These are phyloP conservation scores for Adelosebastes latens DNA, from an alignment of 2,797 vertebrate genomes.

Conservation along the genomic window DNA sequence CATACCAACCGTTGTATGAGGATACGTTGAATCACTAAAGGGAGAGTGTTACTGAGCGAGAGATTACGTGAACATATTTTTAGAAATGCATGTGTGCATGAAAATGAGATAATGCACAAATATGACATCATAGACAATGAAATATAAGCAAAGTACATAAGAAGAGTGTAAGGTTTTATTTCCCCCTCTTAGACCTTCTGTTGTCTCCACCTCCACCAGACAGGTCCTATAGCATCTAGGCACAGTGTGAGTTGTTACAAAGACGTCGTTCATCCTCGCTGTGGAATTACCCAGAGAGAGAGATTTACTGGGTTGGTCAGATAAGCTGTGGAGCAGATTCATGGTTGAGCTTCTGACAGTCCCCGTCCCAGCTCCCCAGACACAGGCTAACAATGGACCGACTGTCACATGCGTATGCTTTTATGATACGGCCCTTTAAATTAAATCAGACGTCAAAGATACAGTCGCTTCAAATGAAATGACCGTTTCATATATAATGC, in stretches of 20 bases:
- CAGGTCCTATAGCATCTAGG: background rate
- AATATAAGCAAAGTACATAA: background rate
- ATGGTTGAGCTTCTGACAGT: constrained; percentile 43
- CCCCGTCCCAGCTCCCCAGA: constrained; percentile 24
- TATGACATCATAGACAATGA: background rate
- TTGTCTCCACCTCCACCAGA: constrained; percentile 36
- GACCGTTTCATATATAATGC: constrained; percentile 1
- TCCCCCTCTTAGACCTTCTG: constrained; percentile 6
- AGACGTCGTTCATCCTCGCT: constrained; percentile 46
- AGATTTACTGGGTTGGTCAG: constrained; percentile 66
- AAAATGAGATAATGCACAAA: background rate
- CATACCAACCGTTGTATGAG: no score
- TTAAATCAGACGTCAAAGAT: background rate
- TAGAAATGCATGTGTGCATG: background rate
- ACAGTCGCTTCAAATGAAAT: background rate
- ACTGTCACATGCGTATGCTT: constrained; percentile 4
- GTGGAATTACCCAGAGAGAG: constrained; percentile 47
- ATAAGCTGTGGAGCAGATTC: constrained; percentile 63
- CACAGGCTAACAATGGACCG: constrained; percentile 23
- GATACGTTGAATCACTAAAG: background rate
- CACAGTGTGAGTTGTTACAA: constrained; percentile 15
- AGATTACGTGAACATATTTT: background rate
- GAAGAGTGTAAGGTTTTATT: background rate
- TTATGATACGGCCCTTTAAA: constrained; percentile 3
- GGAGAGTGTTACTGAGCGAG: background rate